phyloP scores from a whole-genome alignment of 2,797 vertebrate genomes.

The Chromis chromis region DNA sequence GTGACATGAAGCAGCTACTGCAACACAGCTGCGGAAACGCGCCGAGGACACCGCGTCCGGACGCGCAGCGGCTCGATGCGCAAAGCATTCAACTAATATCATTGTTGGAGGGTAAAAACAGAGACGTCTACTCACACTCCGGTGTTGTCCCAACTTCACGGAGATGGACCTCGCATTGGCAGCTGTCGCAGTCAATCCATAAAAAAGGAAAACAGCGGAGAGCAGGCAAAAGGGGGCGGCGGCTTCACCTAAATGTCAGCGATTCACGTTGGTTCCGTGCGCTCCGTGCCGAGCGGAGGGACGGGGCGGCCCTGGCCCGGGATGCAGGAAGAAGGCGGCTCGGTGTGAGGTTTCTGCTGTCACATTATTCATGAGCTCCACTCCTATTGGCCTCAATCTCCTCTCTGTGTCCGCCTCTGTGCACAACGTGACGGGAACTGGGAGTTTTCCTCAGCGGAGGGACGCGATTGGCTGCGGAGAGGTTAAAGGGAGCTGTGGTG shows the following conservation, averaged over 20 bases:
- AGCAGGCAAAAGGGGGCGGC: slow-evolving; percentile 63
- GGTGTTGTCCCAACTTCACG: slow-evolving; percentile 61
- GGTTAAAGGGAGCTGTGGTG: slow-evolving; percentile 8
- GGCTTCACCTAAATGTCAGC: slow-evolving; percentile 50
- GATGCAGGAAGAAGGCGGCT: slow-evolving; percentile 13
- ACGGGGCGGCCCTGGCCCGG: not conserved
- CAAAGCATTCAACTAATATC: not conserved
- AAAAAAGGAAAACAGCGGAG: slow-evolving; percentile 29
- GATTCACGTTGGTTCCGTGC: slow-evolving; percentile 62
- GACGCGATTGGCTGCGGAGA: slow-evolving; percentile 63
- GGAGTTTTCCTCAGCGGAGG: slow-evolving; percentile 48
- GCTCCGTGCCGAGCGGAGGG: slow-evolving; percentile 30
- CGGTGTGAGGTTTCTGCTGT: not conserved
- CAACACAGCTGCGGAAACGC: slow-evolving; percentile 53
- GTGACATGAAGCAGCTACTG: slow-evolving; percentile 66
- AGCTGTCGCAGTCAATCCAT: slow-evolving; percentile 79
- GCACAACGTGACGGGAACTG: slow-evolving; percentile 27
- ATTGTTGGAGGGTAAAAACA: not conserved
- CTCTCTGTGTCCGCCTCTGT: slow-evolving; percentile 9
- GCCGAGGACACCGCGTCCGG: slow-evolving; percentile 56
- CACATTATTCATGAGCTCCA: slow-evolving; percentile 53
- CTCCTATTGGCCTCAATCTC: slow-evolving; percentile 28
- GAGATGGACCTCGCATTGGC: slow-evolving; percentile 58
- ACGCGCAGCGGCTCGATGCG: slow-evolving; percentile 14
- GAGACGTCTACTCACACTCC: slow-evolving; percentile 75